Percentiles rank a stretch among this genome's conserved stretches.
These are phyloP conservation scores for Chrysomallon squamiferum DNA, from an alignment of 1,140 invertebrate genomes.

Conservation along the genomic window DNA sequence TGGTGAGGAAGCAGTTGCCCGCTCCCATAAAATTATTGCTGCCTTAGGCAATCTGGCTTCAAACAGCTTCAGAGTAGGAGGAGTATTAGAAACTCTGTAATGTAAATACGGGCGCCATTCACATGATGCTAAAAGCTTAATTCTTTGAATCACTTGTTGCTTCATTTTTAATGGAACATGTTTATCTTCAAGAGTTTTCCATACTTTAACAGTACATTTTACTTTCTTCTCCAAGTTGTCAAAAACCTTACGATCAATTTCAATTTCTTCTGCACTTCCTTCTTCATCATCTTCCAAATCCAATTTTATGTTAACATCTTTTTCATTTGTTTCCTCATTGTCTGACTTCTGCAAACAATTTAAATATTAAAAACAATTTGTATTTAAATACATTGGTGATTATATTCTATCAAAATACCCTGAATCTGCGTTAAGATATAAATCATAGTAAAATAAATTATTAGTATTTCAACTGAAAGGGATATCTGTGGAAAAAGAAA, in stretches of 20 bases:
- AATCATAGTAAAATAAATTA: no score
- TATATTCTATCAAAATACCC: no score
- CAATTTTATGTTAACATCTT: background rate
- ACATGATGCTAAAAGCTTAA: constrained; percentile 47
- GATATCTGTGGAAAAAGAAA: no score
- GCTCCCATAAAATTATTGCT: constrained; percentile 48
- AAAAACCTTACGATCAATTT: constrained; percentile 32
- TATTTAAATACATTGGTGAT: no score
- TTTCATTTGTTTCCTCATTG: constrained; percentile 10
- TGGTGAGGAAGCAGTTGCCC: constrained; percentile 54
- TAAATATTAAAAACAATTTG: no score
- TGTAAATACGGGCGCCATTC: constrained; percentile 42
- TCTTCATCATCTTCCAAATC: constrained; percentile 19
- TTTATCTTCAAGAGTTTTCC: constrained; percentile 45
- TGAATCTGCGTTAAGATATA: no score
- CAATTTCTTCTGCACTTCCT: constrained; percentile 14
- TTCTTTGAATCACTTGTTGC: constrained; percentile 34
- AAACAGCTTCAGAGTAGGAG: constrained; percentile 41
- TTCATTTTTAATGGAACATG: constrained; percentile 37
- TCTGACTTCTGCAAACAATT: no score
- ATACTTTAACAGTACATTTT: constrained; percentile 55
- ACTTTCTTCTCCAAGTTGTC: constrained; percentile 57
- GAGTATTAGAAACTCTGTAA: constrained; percentile 30
- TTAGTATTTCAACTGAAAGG: no score
- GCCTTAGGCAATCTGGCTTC: constrained; percentile 44